phyloP scores from a whole-genome alignment of 2,113 vertebrate genomes.

The Ibidorhyncha struthersii region DNA sequence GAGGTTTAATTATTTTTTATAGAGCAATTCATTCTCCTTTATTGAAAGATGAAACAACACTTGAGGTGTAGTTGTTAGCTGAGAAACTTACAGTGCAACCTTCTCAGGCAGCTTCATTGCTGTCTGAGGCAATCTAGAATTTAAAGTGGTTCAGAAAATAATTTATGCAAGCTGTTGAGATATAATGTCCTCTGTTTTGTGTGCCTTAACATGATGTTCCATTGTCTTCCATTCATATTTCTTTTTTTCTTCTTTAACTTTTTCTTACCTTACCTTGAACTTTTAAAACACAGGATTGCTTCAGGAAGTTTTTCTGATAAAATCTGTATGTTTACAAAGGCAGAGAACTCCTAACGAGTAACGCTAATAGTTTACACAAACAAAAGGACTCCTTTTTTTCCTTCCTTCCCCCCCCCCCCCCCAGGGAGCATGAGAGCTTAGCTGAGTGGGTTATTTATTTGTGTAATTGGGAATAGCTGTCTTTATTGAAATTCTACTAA shows the following conservation, averaged over 20 bases:
- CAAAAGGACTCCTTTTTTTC: background rate
- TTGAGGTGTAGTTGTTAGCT: background rate
- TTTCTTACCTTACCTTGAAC: background rate
- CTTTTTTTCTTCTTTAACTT: background rate
- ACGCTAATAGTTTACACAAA: background rate
- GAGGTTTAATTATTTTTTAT: background rate
- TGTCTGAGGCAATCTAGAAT: background rate
- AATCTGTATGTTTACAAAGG: background rate
- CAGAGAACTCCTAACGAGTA: background rate
- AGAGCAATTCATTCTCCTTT: background rate
- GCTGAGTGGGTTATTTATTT: background rate
- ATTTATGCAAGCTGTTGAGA: background rate
- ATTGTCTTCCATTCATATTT: background rate
- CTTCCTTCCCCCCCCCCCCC: too few species aligned
- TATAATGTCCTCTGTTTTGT: background rate
- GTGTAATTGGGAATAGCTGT: background rate
- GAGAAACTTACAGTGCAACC: background rate
- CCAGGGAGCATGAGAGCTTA: background rate
- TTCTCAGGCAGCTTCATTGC: background rate
- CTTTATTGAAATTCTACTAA: background rate
- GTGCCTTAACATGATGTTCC: background rate
- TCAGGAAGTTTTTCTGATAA: constrained; percentile 42
- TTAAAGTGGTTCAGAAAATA: background rate
- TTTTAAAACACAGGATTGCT: constrained; percentile 6
- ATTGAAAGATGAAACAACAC: background rate